Evolutionary conservation across 2,113 vertebrate species (phyloP), one percentile per base, ranked within the genome.

Genomic region (Passer domesticus): DNA sequence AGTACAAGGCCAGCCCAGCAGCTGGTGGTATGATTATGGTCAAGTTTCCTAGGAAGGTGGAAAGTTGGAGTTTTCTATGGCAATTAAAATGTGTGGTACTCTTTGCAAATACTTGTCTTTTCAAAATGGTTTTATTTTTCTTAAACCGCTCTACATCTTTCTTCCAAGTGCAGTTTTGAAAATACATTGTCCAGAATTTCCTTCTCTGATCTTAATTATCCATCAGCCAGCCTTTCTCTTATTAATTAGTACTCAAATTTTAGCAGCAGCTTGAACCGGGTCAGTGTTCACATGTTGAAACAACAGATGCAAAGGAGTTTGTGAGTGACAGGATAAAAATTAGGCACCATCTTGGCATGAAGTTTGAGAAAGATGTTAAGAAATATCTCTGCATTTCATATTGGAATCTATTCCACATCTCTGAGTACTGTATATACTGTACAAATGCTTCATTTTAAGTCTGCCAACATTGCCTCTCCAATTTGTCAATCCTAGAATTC

Each of bases 291-390:
- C 95, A 95, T 7, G 70, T 83, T 97, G 95, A 90, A 97, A 95
- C 81, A 97, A 92, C 97, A 97, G 97, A 97, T 97, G 96, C 92
- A 94, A 94, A 94, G 53, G 79, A 46, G 50, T 93, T 97, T 96
- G 28, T 97, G 96, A 97, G 94, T 97, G 97, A 97, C 97, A 97
- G 93, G 82, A 94, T 92, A 87, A 95, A 97, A 97, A 97, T 95
- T 94, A 97, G 92, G 95, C 96, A 95, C 93, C 79, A 92, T 96
- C 92, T 97, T 97, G 96, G 96, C 94, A 91, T 67, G 82, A 90
- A 89, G 59, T 79, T 97, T 94, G 84, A 92, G 87, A 96, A 97
- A 96, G 95, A 97, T 93, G 94, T 95, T 97, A 93, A 88, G 92
- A 97, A 97, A 93, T 52, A 69, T 94, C 92, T 96, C 96, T 94